Evolutionary conservation across 2,888 invertebrate genomes (phyloP).

Genomic region (Heteromurus nitidus): DNA sequence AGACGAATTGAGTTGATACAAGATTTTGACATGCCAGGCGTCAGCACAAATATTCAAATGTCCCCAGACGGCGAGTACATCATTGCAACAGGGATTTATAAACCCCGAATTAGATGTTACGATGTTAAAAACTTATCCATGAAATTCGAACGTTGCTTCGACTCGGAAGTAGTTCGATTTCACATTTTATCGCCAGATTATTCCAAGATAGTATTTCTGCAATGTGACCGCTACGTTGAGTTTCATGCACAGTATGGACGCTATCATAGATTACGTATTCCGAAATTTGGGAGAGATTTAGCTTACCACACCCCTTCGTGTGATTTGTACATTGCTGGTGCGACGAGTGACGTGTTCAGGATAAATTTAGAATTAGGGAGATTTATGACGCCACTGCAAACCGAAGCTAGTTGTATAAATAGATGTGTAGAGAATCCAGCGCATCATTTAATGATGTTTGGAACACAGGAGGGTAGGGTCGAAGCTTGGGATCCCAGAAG

Average conservation of each 20-base stretch:
- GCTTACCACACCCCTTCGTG: constrained; percentile 91
- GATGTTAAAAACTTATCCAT: constrained; percentile 96
- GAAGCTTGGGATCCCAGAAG: constrained; percentile 98
- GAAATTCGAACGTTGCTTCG: constrained; percentile 98
- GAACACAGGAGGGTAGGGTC: constrained; percentile 92
- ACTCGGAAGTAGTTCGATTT: constrained; percentile 96
- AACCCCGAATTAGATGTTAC: constrained; percentile 95
- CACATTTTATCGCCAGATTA: constrained; percentile 96
- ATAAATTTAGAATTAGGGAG: constrained; percentile 96
- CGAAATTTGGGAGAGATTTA: constrained; percentile 96
- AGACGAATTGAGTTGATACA: constrained; percentile 96
- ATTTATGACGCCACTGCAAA: constrained; percentile 89
- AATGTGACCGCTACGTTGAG: constrained; percentile 94
- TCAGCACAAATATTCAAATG: constrained; percentile 88
- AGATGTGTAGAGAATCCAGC: constrained; percentile 90
- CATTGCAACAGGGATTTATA: constrained; percentile 94
- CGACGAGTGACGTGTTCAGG: constrained; percentile 89
- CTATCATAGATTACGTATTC: constrained; percentile 92
- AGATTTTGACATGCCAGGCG: constrained; percentile 99
- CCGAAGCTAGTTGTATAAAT: constrained; percentile 86
- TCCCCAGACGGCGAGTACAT: constrained; percentile 95
- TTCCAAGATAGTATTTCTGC: constrained; percentile 92
- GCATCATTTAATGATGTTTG: constrained; percentile 90
- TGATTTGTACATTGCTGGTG: constrained; percentile 94
- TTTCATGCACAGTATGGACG: constrained; percentile 96